These are phyloP conservation scores for Notarius quadriscutis DNA, from an alignment of 2,113 vertebrate species.

Conservation along the genomic window DNA sequence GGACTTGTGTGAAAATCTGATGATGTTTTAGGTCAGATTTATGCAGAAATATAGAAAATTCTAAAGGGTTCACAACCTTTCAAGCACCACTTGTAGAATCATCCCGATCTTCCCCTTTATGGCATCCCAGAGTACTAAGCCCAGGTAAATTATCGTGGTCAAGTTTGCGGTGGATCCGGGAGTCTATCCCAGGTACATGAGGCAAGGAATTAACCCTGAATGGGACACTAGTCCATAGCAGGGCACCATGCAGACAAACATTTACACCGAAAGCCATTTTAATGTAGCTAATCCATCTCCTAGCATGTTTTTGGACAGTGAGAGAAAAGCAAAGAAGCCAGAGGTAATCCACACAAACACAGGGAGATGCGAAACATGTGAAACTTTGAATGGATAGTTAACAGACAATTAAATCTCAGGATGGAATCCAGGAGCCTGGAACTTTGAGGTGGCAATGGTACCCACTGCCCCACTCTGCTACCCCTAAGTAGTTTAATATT, in stretches of 20 bases:
- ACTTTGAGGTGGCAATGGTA: neutral
- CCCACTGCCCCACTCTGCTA: neutral
- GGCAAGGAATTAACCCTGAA: neutral
- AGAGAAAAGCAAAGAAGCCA: neutral
- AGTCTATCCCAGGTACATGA: neutral
- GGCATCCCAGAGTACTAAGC: neutral
- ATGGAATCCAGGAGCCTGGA: neutral
- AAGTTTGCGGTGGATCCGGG: neutral
- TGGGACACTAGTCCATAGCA: neutral
- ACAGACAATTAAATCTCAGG: neutral
- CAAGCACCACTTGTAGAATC: too few species aligned
- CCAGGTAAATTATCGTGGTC: neutral
- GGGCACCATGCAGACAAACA: neutral
- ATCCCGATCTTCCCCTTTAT: neutral
- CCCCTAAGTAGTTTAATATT: neutral
- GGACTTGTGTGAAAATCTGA: too few species aligned
- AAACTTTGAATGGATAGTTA: neutral
- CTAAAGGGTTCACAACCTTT: too few species aligned
- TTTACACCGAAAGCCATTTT: neutral
- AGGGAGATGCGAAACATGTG: neutral
- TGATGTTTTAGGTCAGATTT: too few species aligned
- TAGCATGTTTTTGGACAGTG: neutral
- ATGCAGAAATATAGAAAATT: too few species aligned
- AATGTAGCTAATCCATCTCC: neutral
- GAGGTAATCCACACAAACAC: neutral